These are phyloP conservation scores for Synergus japonicus DNA, from an alignment of 2,888 invertebrate species.

Conservation along the genomic window DNA sequence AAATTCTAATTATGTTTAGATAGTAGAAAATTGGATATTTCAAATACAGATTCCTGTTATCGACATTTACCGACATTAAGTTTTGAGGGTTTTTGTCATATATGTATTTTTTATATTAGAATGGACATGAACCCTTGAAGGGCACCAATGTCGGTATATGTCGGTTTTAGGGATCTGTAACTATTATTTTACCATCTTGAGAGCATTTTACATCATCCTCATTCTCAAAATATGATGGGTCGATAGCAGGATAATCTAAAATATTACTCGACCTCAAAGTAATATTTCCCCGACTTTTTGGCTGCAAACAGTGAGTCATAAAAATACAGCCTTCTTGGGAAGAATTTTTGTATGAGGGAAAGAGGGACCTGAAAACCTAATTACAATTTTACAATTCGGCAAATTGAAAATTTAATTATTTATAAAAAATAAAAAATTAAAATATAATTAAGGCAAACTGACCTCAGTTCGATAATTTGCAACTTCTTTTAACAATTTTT, in stretches of 20 bases:
- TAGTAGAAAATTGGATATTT: not conserved
- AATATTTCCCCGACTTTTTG: constrained; percentile 85
- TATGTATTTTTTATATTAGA: not conserved
- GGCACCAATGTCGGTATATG: not conserved
- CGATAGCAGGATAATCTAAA: constrained; percentile 82
- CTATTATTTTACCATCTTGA: constrained; percentile 72
- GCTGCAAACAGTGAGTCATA: constrained; percentile 83
- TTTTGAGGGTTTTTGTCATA: not conserved
- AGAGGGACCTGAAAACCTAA: constrained; percentile 83
- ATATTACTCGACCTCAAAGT: constrained; percentile 81
- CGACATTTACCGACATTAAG: not conserved
- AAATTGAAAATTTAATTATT: constrained; percentile 38
- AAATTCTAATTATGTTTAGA: not conserved
- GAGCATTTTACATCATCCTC: constrained; percentile 83
- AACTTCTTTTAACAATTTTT: constrained; percentile 81
- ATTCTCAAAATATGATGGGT: constrained; percentile 86
- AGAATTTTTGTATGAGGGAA: constrained; percentile 83
- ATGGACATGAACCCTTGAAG: not conserved
- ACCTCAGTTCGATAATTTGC: constrained; percentile 84
- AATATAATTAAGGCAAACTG: constrained; percentile 52
- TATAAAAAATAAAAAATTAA: not conserved
- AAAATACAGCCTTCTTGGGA: constrained; percentile 85
- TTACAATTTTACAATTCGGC: constrained; percentile 47
- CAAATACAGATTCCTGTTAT: not conserved
- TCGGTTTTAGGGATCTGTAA: not conserved